These are phyloP conservation scores for Lasius fuliginosus DNA, from an alignment of 2,888 invertebrate genomes.

Conservation along the genomic window DNA sequence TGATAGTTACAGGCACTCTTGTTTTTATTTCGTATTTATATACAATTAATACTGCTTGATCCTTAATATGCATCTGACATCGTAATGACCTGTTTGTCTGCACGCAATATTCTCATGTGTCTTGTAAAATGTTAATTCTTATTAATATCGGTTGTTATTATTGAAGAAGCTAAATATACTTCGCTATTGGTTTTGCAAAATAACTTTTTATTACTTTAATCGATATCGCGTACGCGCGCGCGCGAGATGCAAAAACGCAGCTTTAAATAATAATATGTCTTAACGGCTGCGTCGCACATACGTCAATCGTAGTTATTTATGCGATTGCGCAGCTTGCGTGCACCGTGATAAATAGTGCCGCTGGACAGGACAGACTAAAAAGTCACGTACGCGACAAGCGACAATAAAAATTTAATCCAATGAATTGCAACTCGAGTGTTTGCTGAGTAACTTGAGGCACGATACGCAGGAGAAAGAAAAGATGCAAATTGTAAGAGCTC, in stretches of 20 bases:
- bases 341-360: constrained; percentile 62
- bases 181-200: background rate
- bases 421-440: constrained; percentile 62
- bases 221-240: background rate
- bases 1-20: background rate
- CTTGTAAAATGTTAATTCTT: constrained; percentile 29
- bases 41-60: constrained; percentile 22
- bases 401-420: constrained; percentile 65
- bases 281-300: constrained; percentile 21
- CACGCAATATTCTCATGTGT: constrained; percentile 35
- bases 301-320: constrained; percentile 64
- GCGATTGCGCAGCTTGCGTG: constrained; percentile 69
- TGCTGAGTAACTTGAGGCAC: background rate
- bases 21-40: constrained; percentile 28
- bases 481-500: background rate
- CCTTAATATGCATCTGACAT: constrained; percentile 41
- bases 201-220: background rate
- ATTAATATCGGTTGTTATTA: constrained; percentile 11
- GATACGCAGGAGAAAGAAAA: background rate
- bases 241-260: constrained; percentile 1
- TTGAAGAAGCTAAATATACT: constrained; percentile 19
- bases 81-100: constrained; percentile 14
- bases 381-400: constrained; percentile 48
- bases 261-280: constrained; percentile 53
- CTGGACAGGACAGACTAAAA: constrained; percentile 49